Conservation (phyloP, 2,113 vertebrate species). For the Barnardius zonarius region DNA sequence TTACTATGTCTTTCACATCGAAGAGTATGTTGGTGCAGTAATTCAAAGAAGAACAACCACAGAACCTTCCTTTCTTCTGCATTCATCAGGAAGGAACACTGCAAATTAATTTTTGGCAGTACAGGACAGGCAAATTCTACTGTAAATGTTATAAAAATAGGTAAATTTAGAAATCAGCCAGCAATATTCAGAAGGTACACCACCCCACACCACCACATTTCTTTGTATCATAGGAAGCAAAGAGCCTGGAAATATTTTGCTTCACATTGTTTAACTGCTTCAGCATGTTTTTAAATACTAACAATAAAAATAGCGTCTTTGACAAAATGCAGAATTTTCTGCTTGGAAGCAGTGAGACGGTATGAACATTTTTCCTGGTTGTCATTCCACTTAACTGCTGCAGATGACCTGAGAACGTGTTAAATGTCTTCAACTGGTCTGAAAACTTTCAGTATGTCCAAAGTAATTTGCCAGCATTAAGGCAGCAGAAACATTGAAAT, state of each 20-base stretch:
- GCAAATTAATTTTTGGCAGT: neutral
- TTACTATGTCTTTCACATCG: neutral
- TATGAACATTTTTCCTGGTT: neutral
- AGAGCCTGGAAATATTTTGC: slow-evolving; percentile 9
- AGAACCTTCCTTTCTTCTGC: neutral
- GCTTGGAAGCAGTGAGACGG: neutral
- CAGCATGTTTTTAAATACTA: slow-evolving; percentile 31
- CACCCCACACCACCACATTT: neutral
- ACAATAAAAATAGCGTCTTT: slow-evolving; percentile 19
- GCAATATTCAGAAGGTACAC: neutral
- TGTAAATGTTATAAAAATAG: neutral
- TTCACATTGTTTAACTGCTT: slow-evolving; percentile 16
- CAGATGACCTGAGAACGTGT: neutral
- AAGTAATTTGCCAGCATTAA: neutral
- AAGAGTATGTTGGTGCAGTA: neutral
- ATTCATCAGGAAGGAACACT: neutral
- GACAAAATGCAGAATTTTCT: slow-evolving; percentile 20
- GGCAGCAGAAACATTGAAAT: neutral
- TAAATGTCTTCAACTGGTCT: neutral
- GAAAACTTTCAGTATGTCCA: neutral
- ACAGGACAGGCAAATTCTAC: neutral
- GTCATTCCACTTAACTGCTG: neutral
- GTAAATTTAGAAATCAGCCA: neutral
- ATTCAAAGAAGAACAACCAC: neutral
- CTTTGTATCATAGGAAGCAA: neutral